Percentiles rank a stretch among this genome's conserved stretches.
Conservation (phyloP, 1,140 invertebrate species). For the Aphidius ervi region DNA sequence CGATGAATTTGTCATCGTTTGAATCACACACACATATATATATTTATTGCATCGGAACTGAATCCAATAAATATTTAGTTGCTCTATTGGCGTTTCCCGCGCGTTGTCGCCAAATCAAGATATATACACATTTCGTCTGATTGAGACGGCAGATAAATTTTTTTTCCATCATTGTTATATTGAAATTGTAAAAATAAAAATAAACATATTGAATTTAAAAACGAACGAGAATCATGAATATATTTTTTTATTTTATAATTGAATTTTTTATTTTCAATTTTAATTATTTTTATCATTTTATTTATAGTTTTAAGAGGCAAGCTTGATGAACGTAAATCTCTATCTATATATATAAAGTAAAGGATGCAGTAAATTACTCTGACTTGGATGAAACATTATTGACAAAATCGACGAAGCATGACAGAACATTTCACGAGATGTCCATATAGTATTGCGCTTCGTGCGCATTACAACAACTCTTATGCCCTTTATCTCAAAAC, state of each 20-base stretch:
- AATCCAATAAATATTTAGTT: conserved; percentile 28
- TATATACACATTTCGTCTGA: conserved; percentile 6
- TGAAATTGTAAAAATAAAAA: too few relatives aligned
- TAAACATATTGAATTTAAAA: too few relatives aligned
- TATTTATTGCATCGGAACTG: conserved; percentile 14
- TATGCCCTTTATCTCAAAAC: too few relatives aligned
- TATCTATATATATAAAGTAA: conserved; percentile 6
- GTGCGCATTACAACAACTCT: too few relatives aligned
- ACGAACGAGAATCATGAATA: too few relatives aligned
- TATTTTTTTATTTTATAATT: too few relatives aligned
- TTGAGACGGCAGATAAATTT: too few relatives aligned
- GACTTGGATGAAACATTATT: conserved; percentile 1
- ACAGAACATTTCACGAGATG: neutral
- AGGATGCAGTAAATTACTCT: neutral
- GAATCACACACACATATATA: conserved; percentile 6
- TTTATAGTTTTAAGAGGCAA: neutral
- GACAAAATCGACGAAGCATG: conserved; percentile 11
- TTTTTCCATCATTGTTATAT: too few relatives aligned
- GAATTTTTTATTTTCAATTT: too few relatives aligned
- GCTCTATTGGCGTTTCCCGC: conserved; percentile 10
- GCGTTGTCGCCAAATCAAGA: conserved; percentile 5
- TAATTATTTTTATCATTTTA: too few relatives aligned
- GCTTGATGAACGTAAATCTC: conserved; percentile 17
- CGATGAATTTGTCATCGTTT: conserved; percentile 28
- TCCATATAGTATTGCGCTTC: too few relatives aligned